phyloP scores from a whole-genome alignment of 2,113 vertebrate species.

The Formicarius rufipectus region DNA sequence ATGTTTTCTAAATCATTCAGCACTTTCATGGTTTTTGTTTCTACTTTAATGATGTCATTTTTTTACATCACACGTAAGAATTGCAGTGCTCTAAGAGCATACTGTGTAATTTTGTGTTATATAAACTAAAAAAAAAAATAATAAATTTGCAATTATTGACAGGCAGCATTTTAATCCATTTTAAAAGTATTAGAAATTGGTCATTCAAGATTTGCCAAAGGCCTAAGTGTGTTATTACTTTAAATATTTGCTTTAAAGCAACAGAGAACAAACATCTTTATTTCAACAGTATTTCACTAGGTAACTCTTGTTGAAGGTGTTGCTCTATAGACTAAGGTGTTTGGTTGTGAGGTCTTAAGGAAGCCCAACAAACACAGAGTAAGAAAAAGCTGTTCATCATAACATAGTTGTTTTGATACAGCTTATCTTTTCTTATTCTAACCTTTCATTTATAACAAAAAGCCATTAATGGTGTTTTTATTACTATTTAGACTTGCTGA shows the following conservation, averaged over 20 bases:
- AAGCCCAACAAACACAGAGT: not conserved
- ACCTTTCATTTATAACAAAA: not conserved
- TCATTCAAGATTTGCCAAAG: not conserved
- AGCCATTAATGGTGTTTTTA: not conserved
- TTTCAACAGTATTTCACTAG: not conserved
- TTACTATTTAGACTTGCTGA: not conserved
- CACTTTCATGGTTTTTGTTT: not conserved
- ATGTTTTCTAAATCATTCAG: not conserved
- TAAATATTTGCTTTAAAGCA: not conserved
- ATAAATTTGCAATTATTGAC: not conserved
- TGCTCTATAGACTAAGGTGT: not conserved
- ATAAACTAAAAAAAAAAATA: not conserved
- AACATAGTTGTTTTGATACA: not conserved
- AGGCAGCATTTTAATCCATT: not conserved
- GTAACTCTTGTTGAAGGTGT: not conserved
- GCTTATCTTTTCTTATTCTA: not conserved
- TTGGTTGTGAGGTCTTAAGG: not conserved
- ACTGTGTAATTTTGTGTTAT: not conserved
- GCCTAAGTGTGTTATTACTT: not conserved
- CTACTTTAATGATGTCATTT: not conserved
- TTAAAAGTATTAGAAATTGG: not conserved
- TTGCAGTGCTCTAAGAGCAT: not conserved
- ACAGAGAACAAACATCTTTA: not conserved
- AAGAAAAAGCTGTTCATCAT: not conserved
- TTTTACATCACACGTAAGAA: not conserved